These are phyloP conservation scores for Gymnoscelis rufifasciata DNA, from an alignment of 2,888 invertebrate genomes.

Conservation along the genomic window DNA sequence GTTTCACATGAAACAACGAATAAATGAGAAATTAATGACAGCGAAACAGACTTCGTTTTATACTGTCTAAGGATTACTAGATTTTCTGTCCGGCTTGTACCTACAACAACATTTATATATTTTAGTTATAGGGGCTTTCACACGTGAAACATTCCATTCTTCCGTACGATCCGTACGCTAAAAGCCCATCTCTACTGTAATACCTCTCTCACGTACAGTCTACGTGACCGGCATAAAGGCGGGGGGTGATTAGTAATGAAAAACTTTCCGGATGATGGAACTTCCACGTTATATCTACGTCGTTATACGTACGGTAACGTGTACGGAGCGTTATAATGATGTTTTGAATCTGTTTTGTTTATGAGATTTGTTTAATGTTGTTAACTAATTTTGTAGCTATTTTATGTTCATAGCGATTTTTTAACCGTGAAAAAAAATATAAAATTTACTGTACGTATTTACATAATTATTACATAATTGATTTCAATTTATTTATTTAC, in stretches of 20 bases:
- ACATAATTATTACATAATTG: no score
- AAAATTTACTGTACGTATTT: no score
- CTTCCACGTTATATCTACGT: slow-evolving; percentile 7
- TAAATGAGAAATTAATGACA: no score
- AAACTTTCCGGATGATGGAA: slow-evolving; percentile 21
- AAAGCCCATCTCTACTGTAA: slow-evolving; percentile 15
- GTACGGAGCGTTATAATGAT: background rate
- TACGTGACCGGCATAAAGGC: slow-evolving; percentile 46
- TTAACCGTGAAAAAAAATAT: no score
- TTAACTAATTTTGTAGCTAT: background rate
- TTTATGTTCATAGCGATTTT: no score
- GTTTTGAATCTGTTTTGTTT: background rate
- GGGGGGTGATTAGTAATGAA: slow-evolving; percentile 26
- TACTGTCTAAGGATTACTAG: no score
- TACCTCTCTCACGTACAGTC: slow-evolving; percentile 29
- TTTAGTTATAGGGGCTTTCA: no score
- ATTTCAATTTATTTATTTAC: no score
- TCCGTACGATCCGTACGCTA: slow-evolving; percentile 10
- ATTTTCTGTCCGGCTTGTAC: no score
- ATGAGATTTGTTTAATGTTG: background rate
- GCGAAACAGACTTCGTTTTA: no score
- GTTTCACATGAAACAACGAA: no score
- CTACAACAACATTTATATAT: background rate
- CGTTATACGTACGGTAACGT: background rate
- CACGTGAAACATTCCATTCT: no score